These are phyloP conservation scores for Cepphus grylle DNA, from an alignment of 2,113 vertebrate species.

Conservation along the genomic window DNA sequence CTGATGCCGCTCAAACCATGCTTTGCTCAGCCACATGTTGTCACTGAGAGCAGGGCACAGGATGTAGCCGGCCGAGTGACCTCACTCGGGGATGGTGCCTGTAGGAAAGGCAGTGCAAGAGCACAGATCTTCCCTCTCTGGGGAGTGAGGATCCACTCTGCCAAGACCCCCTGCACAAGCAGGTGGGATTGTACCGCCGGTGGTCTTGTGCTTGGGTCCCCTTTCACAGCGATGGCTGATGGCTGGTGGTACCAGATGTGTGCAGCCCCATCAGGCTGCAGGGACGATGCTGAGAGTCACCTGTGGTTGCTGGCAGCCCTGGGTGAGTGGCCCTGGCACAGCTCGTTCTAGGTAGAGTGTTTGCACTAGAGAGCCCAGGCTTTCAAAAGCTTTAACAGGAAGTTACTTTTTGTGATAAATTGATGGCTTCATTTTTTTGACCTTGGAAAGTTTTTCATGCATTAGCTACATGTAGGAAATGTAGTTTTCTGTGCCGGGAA, in stretches of 20 bases:
- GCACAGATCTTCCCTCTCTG: neutral
- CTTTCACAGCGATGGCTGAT: neutral
- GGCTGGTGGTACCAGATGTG: accelerated
- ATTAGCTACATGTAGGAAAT: neutral
- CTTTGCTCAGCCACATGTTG: neutral
- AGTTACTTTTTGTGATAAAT: neutral
- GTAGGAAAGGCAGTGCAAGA: neutral
- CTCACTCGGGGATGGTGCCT: neutral
- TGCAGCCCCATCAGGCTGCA: accelerated
- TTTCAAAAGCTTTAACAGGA: neutral
- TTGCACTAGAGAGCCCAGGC: neutral
- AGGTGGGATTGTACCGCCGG: accelerated
- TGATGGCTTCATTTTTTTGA: constrained; percentile 22
- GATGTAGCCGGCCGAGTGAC: neutral
- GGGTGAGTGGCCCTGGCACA: neutral
- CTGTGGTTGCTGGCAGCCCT: accelerated
- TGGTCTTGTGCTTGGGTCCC: neutral
- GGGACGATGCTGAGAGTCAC: neutral
- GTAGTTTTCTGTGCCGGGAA: neutral
- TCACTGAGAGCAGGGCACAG: neutral
- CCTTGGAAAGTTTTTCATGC: constrained; percentile 5
- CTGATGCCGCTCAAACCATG: accelerated
- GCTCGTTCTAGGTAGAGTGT: neutral
- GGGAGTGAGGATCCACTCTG: neutral
- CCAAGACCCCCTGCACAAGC: neutral